Evolutionary conservation across 2,113 vertebrate species (phyloP).

Genomic region (Xenopus tropicalis): DNA sequence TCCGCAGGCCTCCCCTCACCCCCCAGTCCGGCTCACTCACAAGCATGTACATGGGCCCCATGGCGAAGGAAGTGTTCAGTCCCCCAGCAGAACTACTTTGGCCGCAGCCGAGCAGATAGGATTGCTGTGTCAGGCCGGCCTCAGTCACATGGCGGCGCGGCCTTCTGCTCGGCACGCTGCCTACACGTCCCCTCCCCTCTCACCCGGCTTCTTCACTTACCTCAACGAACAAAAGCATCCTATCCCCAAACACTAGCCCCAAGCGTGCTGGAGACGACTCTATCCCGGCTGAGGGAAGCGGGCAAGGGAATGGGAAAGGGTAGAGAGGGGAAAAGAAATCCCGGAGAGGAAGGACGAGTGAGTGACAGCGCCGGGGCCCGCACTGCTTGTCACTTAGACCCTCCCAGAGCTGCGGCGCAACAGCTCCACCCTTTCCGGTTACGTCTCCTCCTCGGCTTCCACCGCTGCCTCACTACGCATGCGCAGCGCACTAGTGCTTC

Average conservation of each 20-base stretch:
- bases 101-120: background rate
- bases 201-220: constrained; percentile 11
- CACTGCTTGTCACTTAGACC: constrained; percentile 42
- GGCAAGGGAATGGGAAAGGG: background rate
- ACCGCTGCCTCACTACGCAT: background rate
- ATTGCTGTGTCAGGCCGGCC: constrained; percentile 41
- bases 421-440: constrained; percentile 23
- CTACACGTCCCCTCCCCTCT: constrained; percentile 2
- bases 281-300: background rate
- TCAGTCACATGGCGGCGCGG: constrained; percentile 36
- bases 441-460: constrained; percentile 4
- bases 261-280: constrained; percentile 20
- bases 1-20: background rate
- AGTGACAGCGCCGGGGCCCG: constrained; percentile 40
- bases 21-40: background rate
- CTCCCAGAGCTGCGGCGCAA: constrained; percentile 29
- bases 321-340: background rate
- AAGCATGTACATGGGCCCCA: no score
- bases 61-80: background rate
- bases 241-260: background rate
- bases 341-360: constrained; percentile 55
- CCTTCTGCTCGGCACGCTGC: background rate
- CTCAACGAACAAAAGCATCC: constrained; percentile 39
- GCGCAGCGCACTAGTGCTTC: background rate
- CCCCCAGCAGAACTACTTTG: background rate